Evolutionary conservation across 2,888 invertebrate genomes (phyloP), one percentile per base, ranked within the genome.

Genomic region (Amiota minor): DNA sequence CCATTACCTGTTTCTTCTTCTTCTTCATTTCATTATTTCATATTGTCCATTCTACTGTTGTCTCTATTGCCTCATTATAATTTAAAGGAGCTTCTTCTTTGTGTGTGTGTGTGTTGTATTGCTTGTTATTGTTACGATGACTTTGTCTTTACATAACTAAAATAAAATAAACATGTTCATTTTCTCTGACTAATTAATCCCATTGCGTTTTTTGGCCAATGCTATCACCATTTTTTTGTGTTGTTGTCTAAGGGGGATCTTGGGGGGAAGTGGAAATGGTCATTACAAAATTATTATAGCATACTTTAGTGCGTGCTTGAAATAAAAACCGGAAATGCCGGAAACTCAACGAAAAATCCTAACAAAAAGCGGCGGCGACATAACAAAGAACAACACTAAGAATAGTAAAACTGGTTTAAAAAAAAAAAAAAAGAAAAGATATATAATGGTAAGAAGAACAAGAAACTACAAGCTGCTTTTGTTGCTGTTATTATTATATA

Each of bases 231-330:
- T 65, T 35, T 45, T 46, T 62, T 23, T 45, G 45, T 35, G 53
- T 53, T 6, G 11, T 12, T 53, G 14, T 10, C 16, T 53, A 11
- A 53, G 11, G 10, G 14, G 1, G 35, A 6, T 35, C 35, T 35
- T 35, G 9, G 14, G 16, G 18, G 16, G 18, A 16, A n/a, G 20
- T 20, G 23, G n/a, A 68, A 68, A 68, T 50, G 23, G 67, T 68
- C 67, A 53, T 68, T 68, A 68, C 50, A 68, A 68, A 68, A 68
- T 18, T 68, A 68, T 68, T 68, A 68, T 67, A 72, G 73, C 64
- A 49, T 69, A 69, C 62, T 70, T 67, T 67, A 75, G 79, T 83
- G 86, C 86, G 83, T 84, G 86, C 49, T 59, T 64, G 35, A 74
- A 72, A 73, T 35, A 50, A 67, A 55, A 62, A 72, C 47, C 65